These are phyloP conservation scores for Grapholita molesta DNA, from an alignment of 1,140 invertebrate genomes.

Conservation along the genomic window DNA sequence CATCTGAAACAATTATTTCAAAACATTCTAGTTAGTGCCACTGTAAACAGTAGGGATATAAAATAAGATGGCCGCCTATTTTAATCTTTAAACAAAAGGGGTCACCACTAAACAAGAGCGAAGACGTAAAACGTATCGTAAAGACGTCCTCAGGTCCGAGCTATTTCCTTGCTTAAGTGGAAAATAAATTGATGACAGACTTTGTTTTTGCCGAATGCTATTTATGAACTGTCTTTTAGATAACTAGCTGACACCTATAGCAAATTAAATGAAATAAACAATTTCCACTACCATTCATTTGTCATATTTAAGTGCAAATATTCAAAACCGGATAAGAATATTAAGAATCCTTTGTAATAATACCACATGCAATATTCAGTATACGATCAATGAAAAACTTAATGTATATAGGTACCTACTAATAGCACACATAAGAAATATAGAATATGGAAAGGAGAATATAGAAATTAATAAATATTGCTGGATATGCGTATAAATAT, in stretches of 20 bases:
- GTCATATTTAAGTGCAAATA: too few species aligned
- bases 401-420: too few species aligned
- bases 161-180: background rate
- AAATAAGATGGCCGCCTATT: slow-evolving; percentile 2
- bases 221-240: background rate
- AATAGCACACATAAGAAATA: too few species aligned
- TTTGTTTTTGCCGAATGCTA: background rate
- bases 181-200: slow-evolving; percentile 6
- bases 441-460: too few species aligned
- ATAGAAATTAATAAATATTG: too few species aligned
- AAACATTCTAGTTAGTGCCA: background rate
- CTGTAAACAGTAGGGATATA: background rate
- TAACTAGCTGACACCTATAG: background rate
- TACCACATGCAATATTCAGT: too few species aligned
- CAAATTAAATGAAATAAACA: background rate
- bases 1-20: too few species aligned
- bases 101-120: slow-evolving; percentile 11
- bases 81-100: slow-evolving; percentile 15
- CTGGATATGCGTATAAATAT: too few species aligned
- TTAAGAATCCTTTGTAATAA: too few species aligned
- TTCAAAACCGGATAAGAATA: too few species aligned
- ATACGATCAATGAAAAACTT: too few species aligned
- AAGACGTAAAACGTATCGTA: slow-evolving; percentile 12
- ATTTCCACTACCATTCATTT: too few species aligned
- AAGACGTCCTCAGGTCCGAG: slow-evolving; percentile 6